These are phyloP conservation scores for Chelonus insularis DNA, from an alignment of 1,140 invertebrate species.

Conservation along the genomic window DNA sequence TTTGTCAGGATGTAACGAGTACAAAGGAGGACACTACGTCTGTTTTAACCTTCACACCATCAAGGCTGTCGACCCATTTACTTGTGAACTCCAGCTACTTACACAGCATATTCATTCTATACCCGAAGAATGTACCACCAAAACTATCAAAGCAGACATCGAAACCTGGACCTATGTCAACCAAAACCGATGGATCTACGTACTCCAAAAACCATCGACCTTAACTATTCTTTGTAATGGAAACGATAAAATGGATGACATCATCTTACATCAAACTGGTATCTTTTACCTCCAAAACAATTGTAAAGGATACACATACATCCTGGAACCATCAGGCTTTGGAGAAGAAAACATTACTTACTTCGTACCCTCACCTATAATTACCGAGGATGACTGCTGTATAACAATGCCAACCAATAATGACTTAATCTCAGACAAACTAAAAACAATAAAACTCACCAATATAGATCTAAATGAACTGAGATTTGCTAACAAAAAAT, in stretches of 20 bases:
- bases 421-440: neutral
- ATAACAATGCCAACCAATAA: neutral
- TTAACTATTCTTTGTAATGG: constrained; percentile 15
- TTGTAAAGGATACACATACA: constrained; percentile 23
- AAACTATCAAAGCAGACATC: constrained; percentile 19
- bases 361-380: constrained; percentile 15
- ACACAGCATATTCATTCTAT: neutral
- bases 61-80: neutral
- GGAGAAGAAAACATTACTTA: constrained; percentile 12
- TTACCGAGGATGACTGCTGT: constrained; percentile 22
- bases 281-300: constrained; percentile 2
- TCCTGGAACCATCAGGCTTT: constrained; percentile 8
- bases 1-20: constrained; percentile 15
- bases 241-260: neutral
- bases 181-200: constrained; percentile 24
- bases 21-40: neutral
- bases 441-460: constrained; percentile 5
- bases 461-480: no score
- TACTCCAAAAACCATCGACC: constrained; percentile 19
- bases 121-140: constrained; percentile 6
- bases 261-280: constrained; percentile 13
- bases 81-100: constrained; percentile 9
- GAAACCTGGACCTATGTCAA: constrained; percentile 23
- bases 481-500: no score
- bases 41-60: constrained; percentile 1